Conservation (phyloP, 2,113 vertebrate genomes). For the Corythornis vintsioides region DNA sequence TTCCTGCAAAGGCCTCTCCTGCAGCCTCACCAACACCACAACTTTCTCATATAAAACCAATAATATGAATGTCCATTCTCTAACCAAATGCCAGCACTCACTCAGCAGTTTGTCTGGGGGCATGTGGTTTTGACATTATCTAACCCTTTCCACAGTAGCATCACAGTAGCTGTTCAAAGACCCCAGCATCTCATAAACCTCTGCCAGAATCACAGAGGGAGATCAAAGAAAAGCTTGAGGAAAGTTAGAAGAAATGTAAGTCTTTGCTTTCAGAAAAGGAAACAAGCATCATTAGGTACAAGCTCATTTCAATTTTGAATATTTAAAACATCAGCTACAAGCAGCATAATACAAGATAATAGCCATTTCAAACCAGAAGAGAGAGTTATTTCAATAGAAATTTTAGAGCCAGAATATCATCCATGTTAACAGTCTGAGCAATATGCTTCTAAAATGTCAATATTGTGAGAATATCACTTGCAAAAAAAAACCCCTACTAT, state of each 20-base stretch:
- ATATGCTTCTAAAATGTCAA: neutral
- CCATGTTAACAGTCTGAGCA: neutral
- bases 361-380: neutral
- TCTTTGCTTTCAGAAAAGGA: neutral
- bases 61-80: neutral
- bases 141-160: neutral
- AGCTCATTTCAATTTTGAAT: neutral
- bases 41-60: neutral
- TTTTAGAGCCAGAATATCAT: neutral
- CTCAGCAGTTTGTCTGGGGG: rapidly evolving
- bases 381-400: neutral
- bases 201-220: neutral
- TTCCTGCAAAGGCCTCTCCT: neutral
- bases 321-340: neutral
- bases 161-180: neutral
- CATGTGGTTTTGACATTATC: rapidly evolving
- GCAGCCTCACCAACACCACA: neutral
- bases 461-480: neutral
- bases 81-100: neutral
- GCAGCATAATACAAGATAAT: neutral
- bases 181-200: neutral
- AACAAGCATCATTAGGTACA: neutral
- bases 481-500: neutral
- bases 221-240: neutral
- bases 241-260: neutral